Evolutionary conservation across 2,113 vertebrate genomes (phyloP).

Genomic region (Dissostichus mawsoni): DNA sequence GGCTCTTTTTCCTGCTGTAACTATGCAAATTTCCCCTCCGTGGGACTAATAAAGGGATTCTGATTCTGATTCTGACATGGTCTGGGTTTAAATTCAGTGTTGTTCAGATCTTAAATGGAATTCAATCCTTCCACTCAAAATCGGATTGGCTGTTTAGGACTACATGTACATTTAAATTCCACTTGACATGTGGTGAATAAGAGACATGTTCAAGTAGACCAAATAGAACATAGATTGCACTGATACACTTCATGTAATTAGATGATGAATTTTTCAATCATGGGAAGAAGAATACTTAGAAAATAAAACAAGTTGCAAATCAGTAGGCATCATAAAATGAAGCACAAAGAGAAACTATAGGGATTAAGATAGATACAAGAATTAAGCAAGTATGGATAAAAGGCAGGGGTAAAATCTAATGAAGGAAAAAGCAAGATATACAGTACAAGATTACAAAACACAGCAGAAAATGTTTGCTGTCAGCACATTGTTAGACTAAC

Average conservation of each 20-base stretch:
- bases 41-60: too few relatives aligned
- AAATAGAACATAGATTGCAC: background rate
- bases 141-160: background rate
- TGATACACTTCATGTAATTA: background rate
- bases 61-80: background rate
- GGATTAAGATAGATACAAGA: background rate
- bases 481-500: constrained; percentile 66
- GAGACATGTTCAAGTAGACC: background rate
- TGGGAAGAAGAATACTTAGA: background rate
- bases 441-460: constrained; percentile 46
- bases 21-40: too few relatives aligned
- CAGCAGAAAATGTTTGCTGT: constrained; percentile 58
- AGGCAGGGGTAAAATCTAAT: constrained; percentile 21
- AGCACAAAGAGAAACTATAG: background rate
- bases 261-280: background rate
- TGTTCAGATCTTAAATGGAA: constrained; percentile 6
- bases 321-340: background rate
- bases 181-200: background rate
- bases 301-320: background rate
- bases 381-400: background rate
- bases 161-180: background rate
- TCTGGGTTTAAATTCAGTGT: background rate
- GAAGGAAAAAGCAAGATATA: constrained; percentile 39
- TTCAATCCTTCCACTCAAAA: constrained; percentile 18
- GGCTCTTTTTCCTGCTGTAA: too few relatives aligned